Evolutionary conservation across 2,113 vertebrate genomes (phyloP).

Genomic region (Genyomyrus donnyi): DNA sequence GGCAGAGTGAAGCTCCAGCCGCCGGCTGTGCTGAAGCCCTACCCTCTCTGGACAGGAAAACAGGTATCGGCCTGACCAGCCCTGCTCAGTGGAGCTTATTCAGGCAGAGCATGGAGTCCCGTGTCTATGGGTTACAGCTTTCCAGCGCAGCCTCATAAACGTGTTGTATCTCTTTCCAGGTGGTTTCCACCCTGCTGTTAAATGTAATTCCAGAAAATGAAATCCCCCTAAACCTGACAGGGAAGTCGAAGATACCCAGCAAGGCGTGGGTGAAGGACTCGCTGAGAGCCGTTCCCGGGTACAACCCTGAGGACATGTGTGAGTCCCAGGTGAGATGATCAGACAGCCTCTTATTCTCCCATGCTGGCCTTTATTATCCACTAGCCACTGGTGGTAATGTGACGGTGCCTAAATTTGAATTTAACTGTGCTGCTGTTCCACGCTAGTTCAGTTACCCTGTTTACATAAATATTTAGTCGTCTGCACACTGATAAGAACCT

Average conservation of each 20-base stretch:
- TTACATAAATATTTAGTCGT: neutral
- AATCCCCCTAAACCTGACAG: slow-evolving; percentile 71
- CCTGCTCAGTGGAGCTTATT: neutral
- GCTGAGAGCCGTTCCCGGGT: slow-evolving; percentile 48
- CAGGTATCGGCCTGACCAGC: slow-evolving; percentile 63
- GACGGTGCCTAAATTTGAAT: neutral
- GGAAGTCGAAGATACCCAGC: slow-evolving; percentile 80
- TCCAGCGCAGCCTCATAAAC: neutral
- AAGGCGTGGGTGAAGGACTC: slow-evolving; percentile 78
- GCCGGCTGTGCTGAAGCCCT: slow-evolving; percentile 79
- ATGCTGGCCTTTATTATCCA: neutral
- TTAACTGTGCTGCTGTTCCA: neutral
- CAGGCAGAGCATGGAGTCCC: neutral
- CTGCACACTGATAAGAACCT: neutral
- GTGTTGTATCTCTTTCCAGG: slow-evolving; percentile 47
- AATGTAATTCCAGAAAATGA: slow-evolving; percentile 81
- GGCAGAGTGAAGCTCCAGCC: slow-evolving; percentile 72
- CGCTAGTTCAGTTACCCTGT: neutral
- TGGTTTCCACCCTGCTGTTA: slow-evolving; percentile 85
- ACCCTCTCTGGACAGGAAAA: slow-evolving; percentile 87
- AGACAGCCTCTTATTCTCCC: neutral
- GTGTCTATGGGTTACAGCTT: neutral
- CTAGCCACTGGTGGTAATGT: neutral
- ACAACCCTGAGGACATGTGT: slow-evolving; percentile 75
- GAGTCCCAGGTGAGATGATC: slow-evolving; percentile 77